A percentile compares a stretch with the other conserved stretches of the same genome.
Evolutionary conservation across 2,888 invertebrate species (phyloP).

Genomic region (Pecten maximus): DNA sequence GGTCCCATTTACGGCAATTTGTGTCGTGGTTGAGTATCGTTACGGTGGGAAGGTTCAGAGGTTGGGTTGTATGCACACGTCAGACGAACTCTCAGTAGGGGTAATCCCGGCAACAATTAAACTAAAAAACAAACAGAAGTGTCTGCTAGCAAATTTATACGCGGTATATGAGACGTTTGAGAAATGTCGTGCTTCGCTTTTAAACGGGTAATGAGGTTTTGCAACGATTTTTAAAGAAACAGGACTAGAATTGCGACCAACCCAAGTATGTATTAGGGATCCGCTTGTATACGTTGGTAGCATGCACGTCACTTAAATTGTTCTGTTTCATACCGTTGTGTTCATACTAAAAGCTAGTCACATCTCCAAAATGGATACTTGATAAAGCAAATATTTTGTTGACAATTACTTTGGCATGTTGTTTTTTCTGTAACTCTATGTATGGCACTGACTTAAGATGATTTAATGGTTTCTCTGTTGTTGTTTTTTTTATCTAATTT

Average conservation of each 20-base stretch:
- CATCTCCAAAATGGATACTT: too few species aligned
- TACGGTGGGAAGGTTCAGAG: neutral
- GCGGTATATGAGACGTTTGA: slow-evolving; percentile 4
- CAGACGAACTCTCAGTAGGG: neutral
- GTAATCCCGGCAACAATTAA: slow-evolving; percentile 29
- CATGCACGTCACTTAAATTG: neutral
- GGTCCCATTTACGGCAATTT: slow-evolving; percentile 23
- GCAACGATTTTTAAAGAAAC: slow-evolving; percentile 29
- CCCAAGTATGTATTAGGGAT: neutral
- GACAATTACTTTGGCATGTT: too few species aligned
- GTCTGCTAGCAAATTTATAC: slow-evolving; percentile 35
- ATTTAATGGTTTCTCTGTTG: too few species aligned
- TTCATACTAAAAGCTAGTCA: too few species aligned
- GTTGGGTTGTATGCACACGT: neutral
- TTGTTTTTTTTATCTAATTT: too few species aligned
- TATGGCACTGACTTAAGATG: too few species aligned
- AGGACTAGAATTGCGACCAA: neutral
- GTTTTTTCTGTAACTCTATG: too few species aligned
- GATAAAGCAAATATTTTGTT: too few species aligned
- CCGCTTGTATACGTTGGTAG: neutral
- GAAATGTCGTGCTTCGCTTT: neutral
- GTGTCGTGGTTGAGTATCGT: slow-evolving; percentile 20
- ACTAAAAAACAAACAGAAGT: slow-evolving; percentile 11
- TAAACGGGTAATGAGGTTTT: slow-evolving; percentile 19
- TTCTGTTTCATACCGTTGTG: too few species aligned